These are phyloP conservation scores for Plemyria rubiginata DNA, from an alignment of 2,888 invertebrate species.

Conservation along the genomic window DNA sequence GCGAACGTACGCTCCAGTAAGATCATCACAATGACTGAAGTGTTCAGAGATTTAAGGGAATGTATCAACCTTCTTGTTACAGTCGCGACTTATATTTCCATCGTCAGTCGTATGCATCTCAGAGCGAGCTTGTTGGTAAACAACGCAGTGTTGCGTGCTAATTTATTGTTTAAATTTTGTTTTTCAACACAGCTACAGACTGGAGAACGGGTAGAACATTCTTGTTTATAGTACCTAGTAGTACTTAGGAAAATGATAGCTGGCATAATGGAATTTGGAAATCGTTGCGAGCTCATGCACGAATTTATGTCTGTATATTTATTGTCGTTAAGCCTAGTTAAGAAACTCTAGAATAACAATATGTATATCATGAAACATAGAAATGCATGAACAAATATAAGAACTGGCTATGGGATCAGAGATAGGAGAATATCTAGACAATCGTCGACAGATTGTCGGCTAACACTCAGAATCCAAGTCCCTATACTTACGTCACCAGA, in stretches of 20 bases:
- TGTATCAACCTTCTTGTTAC: not conserved
- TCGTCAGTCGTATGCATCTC: not conserved
- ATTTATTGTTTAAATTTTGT: constrained; percentile 30
- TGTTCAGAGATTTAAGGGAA: not conserved
- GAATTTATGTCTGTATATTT: constrained; percentile 1
- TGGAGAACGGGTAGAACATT: constrained; percentile 20
- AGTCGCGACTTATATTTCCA: not conserved
- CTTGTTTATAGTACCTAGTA: constrained; percentile 8
- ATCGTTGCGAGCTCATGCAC: constrained; percentile 4
- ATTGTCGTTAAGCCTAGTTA: not conserved
- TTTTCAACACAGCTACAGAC: constrained; percentile 11
- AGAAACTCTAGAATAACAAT: not conserved
- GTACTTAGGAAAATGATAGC: constrained; percentile 6
- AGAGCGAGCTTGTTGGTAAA: constrained; percentile 36
- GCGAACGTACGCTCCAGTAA: not conserved
- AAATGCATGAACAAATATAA: not conserved
- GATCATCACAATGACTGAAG: not conserved
- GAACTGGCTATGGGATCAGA: not conserved
- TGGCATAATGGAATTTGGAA: constrained; percentile 5
- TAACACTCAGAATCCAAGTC: too few species aligned
- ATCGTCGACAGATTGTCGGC: too few species aligned
- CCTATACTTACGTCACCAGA: too few species aligned
- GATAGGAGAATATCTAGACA: too few species aligned
- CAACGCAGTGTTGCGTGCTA: constrained; percentile 36
- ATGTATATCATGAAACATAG: not conserved